These are phyloP conservation scores for Mesocricetus auratus DNA, from an alignment of 2,113 vertebrate genomes.

Conservation along the genomic window DNA sequence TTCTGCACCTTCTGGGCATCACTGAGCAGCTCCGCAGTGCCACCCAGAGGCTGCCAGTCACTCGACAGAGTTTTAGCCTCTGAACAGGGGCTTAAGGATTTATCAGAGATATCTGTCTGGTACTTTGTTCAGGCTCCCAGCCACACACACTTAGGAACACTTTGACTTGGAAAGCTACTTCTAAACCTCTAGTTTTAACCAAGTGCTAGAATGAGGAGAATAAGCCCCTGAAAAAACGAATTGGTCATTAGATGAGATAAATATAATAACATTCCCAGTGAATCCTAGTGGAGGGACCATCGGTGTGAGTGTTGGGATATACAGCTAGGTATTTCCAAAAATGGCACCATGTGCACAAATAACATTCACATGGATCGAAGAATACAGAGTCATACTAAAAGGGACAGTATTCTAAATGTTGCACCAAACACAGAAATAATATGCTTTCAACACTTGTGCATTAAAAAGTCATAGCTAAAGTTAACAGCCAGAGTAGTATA, in stretches of 20 bases:
- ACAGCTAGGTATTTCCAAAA: background rate
- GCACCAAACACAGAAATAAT: background rate
- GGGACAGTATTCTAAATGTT: background rate
- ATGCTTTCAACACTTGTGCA: background rate
- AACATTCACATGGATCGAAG: background rate
- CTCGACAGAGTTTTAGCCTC: background rate
- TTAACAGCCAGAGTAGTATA: constrained; percentile 42
- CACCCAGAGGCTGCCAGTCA: constrained; percentile 67
- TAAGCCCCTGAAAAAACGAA: background rate
- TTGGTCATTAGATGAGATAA: background rate
- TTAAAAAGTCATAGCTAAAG: background rate
- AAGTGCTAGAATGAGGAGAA: background rate
- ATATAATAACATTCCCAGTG: background rate
- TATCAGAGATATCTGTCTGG: background rate
- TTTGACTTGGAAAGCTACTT: background rate
- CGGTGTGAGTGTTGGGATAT: background rate
- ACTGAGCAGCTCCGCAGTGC: constrained; percentile 61
- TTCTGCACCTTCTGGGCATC: background rate
- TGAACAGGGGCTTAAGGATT: background rate
- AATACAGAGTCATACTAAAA: background rate
- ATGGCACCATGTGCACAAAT: background rate
- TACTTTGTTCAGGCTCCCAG: background rate
- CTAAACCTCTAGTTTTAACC: background rate
- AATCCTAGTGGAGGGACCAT: background rate
- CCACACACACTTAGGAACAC: background rate